Evolutionary conservation across 2,113 vertebrate genomes (phyloP), one percentile per base, ranked within the genome.

Genomic region (Salvelinus alpinus): DNA sequence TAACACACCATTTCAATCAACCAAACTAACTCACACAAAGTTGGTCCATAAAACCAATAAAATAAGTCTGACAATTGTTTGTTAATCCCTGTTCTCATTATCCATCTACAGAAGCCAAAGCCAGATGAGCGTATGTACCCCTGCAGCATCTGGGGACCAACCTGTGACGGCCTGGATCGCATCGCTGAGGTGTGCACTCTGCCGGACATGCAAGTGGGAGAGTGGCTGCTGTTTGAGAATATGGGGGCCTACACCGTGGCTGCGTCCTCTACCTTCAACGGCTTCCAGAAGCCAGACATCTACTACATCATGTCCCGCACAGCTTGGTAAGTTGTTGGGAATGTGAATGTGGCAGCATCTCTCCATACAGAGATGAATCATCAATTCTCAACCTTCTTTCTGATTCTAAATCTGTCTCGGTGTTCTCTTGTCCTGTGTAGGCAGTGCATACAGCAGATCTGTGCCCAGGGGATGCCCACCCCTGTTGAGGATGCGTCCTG

Each of bases 211-310:
- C 96, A 98, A 1, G 94, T 98, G 62, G 97, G 97, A 0, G 98
- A 99, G 69, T 99, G 97, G 98, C 91, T 99, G 92, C 88, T 99
- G 2, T 99, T 98, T 89, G 96, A 98, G 59, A 97, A 98, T 90
- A 99, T 98, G 98, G 98, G 98, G 0, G 98, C 98, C 57, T 99
- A 99, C 81, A 99, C 97, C 0, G 95, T 99, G 13, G 96, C 97
- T 0, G 97, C 97, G 1, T 92, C 97, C 31, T 99, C 98, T n/a
- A 99, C 96, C 24, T 99, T 99, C 90, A 99, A 99, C 1, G 97
- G 98, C 18, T 99, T 99, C 89, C 96, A 98, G 90, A 95, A 94
- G 74, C 97, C 97, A 0, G 92, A 96, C 54, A 95, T 99, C 72
- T 75, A 95, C 78, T 96, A 99, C 1, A 95, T 98, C 70, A 96